Percentiles rank a stretch among this genome's conserved stretches.
Conservation (phyloP, 2,113 vertebrate genomes). For the Nothocercus nigrocapillus region DNA sequence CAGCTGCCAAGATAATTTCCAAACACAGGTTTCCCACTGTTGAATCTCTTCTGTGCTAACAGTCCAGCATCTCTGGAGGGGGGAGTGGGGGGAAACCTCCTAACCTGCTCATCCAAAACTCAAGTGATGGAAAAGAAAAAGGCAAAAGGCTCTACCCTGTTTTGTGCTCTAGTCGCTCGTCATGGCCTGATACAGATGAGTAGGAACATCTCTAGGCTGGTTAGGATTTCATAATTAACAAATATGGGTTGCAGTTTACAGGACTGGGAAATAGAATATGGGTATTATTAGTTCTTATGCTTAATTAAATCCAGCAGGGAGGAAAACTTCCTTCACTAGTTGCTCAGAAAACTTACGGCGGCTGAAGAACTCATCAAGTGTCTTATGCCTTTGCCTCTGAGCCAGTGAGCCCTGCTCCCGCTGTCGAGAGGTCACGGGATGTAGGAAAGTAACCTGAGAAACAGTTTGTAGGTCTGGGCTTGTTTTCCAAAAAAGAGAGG, state of each 20-base stretch:
- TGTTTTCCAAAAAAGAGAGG: not conserved
- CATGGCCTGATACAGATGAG: not conserved
- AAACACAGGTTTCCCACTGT: not conserved
- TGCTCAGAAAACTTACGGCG: not conserved
- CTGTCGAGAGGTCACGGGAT: not conserved
- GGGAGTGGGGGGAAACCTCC: not conserved
- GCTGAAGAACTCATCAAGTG: not conserved
- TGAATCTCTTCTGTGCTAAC: not conserved
- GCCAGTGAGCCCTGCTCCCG: not conserved
- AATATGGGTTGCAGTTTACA: not conserved
- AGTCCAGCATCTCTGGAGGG: not conserved
- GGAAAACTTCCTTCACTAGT: not conserved
- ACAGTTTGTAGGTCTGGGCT: rapidly evolving
- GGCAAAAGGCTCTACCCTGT: not conserved
- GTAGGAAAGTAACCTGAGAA: not conserved
- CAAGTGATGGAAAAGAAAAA: not conserved
- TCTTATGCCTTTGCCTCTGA: not conserved
- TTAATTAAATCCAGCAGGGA: slow-evolving; percentile 10
- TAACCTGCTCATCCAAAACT: not conserved
- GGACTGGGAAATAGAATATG: not conserved
- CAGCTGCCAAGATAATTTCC: not conserved
- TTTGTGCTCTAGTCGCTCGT: not conserved
- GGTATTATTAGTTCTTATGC: not conserved
- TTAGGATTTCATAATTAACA: not conserved
- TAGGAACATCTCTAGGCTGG: not conserved